Evolutionary conservation across 2,797 vertebrate species (phyloP).

Genomic region (Rhyacichthys aspro): DNA sequence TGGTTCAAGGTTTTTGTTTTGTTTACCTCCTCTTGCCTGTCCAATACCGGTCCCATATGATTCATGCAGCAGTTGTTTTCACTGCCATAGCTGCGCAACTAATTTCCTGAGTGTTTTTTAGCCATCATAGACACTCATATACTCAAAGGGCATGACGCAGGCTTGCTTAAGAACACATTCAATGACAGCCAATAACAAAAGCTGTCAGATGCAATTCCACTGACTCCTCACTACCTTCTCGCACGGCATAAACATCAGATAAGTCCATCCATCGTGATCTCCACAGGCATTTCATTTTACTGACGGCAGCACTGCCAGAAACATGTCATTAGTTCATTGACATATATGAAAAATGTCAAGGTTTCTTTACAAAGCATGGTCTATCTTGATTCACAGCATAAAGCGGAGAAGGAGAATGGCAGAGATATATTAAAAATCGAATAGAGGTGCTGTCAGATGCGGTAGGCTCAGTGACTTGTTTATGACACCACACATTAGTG

Average conservation of each 20-base stretch:
- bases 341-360: slow-evolving; percentile 15
- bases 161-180: slow-evolving; percentile 1
- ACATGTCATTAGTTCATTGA: slow-evolving; percentile 3
- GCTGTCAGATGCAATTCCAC: slow-evolving; percentile 13
- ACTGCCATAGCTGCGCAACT: slow-evolving; percentile 8
- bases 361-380: slow-evolving; percentile 11
- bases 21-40: background rate
- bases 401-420: slow-evolving; percentile 11
- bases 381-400: slow-evolving; percentile 1
- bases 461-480: slow-evolving; percentile 4
- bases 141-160: background rate
- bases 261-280: background rate
- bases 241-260: slow-evolving; percentile 5
- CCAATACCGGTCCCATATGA: slow-evolving; percentile 2
- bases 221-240: background rate
- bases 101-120: slow-evolving; percentile 39
- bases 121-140: background rate
- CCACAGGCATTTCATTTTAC: slow-evolving; percentile 5
- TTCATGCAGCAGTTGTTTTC: slow-evolving; percentile 28
- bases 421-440: slow-evolving; percentile 21
- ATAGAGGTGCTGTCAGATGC: slow-evolving; percentile 6
- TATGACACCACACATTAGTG: slow-evolving; percentile 9
- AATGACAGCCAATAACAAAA: slow-evolving; percentile 27
- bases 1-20: slow-evolving; percentile 5
- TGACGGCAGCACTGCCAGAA: slow-evolving; percentile 12